Base-by-base conservation (phyloP, 2,113 vertebrate species). In the Barnardius zonarius region DNA sequence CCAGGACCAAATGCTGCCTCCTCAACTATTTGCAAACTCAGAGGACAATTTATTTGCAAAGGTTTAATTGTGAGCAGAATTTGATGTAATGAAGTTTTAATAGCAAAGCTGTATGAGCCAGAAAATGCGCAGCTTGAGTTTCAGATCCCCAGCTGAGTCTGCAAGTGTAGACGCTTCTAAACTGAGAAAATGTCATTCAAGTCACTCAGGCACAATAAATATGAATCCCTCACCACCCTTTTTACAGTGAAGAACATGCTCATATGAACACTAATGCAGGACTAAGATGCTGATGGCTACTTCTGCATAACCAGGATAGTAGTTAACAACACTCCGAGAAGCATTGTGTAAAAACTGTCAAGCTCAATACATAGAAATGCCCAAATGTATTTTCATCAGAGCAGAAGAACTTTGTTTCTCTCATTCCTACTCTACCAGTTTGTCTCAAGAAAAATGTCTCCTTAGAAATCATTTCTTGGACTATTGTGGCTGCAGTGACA, bases 81-180 rank as follows among this genome's bases (percentile, higher is more conserved):
- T 87, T 89, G 83, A 86, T 86, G 67, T 74, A 94, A 94, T 87
- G 78, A 92, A 87, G 83, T 86, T 92, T 94, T 96, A 94, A 95
- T 95, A 51, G 67, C 70, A 93, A 95, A 92, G 91, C 82, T 80
- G 88, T 79, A 76, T 83, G 46, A 96, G 67, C 44, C 86, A 95
- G 86, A 95, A 95, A 95, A 95, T 24, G 49, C 89, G 91, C 88
- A 95, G 83, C 88, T 96, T 96, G 91, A 59, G 59, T 94, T 93
- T 82, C 81, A 94, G 91, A 66, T 93, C 86, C 88, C 92, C 95
- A 93, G 91, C 91, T 95, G 96, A 95, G 86, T 89, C 66, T 89
- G 77, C 88, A 94, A 95, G 88, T 89, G 49, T 35, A 91, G 91
- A 89, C 67, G n/a, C 51, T 95, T 93, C 94, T 92, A 91, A 93